A percentile compares a stretch with the other conserved stretches of the same genome.
Evolutionary conservation across 1,140 invertebrate genomes (phyloP).

Genomic region (Eumeta japonica): DNA sequence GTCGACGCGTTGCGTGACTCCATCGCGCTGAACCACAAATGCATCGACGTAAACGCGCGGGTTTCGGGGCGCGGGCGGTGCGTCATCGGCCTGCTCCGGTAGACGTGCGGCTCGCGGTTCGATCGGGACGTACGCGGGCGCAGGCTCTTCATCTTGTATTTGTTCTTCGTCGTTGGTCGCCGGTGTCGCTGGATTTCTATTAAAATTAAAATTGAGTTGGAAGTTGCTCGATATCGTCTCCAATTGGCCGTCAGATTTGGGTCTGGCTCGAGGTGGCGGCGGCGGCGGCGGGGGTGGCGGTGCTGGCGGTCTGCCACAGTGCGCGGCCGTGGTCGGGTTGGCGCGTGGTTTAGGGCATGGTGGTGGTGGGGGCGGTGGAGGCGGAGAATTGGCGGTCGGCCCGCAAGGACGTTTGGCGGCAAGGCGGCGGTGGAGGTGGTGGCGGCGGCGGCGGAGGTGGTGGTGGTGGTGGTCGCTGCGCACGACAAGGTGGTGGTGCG

Average conservation of each 20-base stretch:
- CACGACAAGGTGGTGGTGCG: conserved; percentile 19
- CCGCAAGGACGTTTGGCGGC: conserved; percentile 2
- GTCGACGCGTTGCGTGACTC: conserved; percentile 35
- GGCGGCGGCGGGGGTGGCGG: conserved; percentile 21
- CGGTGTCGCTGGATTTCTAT: conserved; percentile 22
- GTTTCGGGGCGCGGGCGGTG: conserved; percentile 19
- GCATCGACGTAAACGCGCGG: conserved; percentile 52
- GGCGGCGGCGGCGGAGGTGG: conserved; percentile 5
- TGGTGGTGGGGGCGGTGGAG: conserved; percentile 28
- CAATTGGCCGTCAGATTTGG: conserved; percentile 22
- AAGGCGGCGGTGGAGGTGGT: conserved; percentile 8
- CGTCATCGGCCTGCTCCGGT: conserved; percentile 22
- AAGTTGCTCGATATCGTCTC: conserved; percentile 37
- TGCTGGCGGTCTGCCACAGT: conserved; percentile 20
- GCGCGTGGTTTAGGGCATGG: conserved; percentile 32
- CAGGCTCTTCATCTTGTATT: conserved; percentile 11
- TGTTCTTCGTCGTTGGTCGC: conserved; percentile 17
- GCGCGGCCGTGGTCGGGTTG: conserved; percentile 22
- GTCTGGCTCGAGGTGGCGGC: conserved; percentile 29
- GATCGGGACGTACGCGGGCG: conserved; percentile 20
- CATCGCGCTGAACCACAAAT: conserved; percentile 42
- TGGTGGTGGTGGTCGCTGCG: conserved; percentile 9
- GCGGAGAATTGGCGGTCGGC: conserved; percentile 11
- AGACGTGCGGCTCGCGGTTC: conserved; percentile 30
- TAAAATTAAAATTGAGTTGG: conserved; percentile 38